phyloP scores from a whole-genome alignment of 2,797 vertebrate species.

The Sphenodon punctatus region DNA sequence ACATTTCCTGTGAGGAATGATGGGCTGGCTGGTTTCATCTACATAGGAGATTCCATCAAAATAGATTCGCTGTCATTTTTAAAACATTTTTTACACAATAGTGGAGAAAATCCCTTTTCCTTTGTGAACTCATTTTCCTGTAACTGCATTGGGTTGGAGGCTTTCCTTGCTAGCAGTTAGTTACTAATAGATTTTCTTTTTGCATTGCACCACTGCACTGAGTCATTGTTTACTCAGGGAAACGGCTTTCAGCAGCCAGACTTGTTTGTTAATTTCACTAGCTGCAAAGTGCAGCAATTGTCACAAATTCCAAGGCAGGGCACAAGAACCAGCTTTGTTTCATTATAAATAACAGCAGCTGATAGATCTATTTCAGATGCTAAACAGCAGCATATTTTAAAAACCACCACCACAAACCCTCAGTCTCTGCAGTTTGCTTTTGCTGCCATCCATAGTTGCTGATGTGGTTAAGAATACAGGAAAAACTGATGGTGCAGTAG shows the following conservation, averaged over 20 bases:
- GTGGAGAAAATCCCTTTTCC: constrained; percentile 55
- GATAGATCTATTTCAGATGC: neutral
- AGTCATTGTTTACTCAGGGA: constrained; percentile 61
- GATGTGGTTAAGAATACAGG: neutral
- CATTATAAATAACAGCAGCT: neutral
- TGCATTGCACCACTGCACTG: constrained; percentile 42
- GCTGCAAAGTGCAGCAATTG: constrained; percentile 48
- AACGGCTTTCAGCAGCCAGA: constrained; percentile 54
- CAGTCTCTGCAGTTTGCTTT: neutral
- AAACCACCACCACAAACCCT: too few species aligned
- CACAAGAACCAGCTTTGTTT: constrained; percentile 1
- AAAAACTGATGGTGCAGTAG: neutral
- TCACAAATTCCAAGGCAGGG: constrained; percentile 21
- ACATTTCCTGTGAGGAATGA: too few species aligned
- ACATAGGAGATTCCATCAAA: constrained; percentile 49
- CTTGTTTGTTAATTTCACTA: constrained; percentile 50
- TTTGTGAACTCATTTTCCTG: constrained; percentile 45
- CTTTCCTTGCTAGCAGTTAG: constrained; percentile 38
- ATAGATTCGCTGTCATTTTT: neutral
- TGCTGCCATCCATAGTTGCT: neutral
- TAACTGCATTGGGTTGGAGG: neutral
- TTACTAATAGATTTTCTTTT: constrained; percentile 55
- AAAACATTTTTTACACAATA: constrained; percentile 23
- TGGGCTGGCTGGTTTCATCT: too few species aligned
- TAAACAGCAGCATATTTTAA: neutral